Base-by-base conservation (phyloP, 1,140 invertebrate genomes). In the Phenacoccus solenopsis region DNA sequence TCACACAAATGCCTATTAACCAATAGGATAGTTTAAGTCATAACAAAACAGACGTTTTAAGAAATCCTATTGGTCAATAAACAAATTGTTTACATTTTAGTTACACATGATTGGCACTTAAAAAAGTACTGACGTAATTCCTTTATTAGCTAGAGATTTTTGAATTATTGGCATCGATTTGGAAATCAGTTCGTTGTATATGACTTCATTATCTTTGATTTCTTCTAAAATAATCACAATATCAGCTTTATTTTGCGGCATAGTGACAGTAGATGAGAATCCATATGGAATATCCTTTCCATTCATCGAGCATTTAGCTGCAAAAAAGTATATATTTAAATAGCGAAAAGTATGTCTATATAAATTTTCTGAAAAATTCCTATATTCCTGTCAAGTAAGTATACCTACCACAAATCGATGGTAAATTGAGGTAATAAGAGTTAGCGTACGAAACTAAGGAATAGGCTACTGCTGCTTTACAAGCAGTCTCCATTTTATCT, bases 161-260 rank as follows among this genome's bases (percentile, higher is more conserved):
- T 74, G 81, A 1, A 83, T 64, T 5, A 79, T 77, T n/a, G 71
- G 73, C 64, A 82, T 78, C 69, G 82, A 70, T 16, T 79, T 78
- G 5, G 74, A 74, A 49, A 83, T 68, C 25, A 83, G 72, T 21
- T 82, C 79, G 68, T 81, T 81, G 75, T 78, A 82, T 9, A 81
- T 69, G 61, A 81, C 80, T 35, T 81, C 79, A 69, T 82, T 83
- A 1, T 78, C 72, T 16, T 72, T 22, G 49, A 75, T 77, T 75
- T 78, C 85, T 78, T 91, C 88, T n/a, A 90, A 81, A 5, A 87
- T 80, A 32, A 91, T 79, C 4, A 91, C 78, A 71, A 91, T 80
- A 74, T 91, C 90, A 9, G 88, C 89, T 72, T 88, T 80, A 70
- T 87, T 88, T 56, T 81, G 81, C 1, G 88, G 88, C 25, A 84